A percentile compares a stretch with the other conserved stretches of the same genome.
Evolutionary conservation across 2,888 invertebrate species (phyloP).

Genomic region (Reticulitermes lucifugus): DNA sequence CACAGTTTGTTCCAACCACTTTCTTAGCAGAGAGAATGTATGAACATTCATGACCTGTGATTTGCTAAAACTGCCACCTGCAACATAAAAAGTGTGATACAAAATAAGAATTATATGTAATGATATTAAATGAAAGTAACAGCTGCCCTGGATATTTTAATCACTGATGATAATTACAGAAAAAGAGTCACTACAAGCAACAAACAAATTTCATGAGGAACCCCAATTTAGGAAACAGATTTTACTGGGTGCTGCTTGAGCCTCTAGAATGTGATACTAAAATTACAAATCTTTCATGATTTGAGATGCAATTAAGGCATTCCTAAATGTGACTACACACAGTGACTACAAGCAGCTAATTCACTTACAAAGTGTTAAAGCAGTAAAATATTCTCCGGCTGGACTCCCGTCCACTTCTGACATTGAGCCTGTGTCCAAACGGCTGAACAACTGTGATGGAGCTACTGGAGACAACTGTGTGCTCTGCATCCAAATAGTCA

Average conservation of each 20-base stretch:
- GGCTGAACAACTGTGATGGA: conserved; percentile 25
- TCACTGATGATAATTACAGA: too few relatives aligned
- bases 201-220: too few relatives aligned
- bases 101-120: too few relatives aligned
- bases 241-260: too few relatives aligned
- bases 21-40: conserved; percentile 45
- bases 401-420: conserved; percentile 47
- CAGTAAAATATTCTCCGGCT: conserved; percentile 44
- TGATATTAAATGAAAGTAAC: too few relatives aligned
- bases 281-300: not conserved
- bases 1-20: conserved; percentile 44
- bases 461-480: not conserved
- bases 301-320: not conserved
- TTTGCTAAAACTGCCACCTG: conserved; percentile 35
- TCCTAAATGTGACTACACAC: not conserved
- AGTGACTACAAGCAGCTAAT: not conserved
- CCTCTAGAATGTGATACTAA: too few relatives aligned
- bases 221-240: too few relatives aligned
- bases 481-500: conserved; percentile 46
- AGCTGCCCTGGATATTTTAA: too few relatives aligned
- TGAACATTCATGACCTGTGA: conserved; percentile 48
- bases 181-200: too few relatives aligned
- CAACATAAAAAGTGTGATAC: not conserved
- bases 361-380: conserved; percentile 45
- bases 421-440: conserved; percentile 29